These are phyloP conservation scores for Watsonalla binaria DNA, from an alignment of 2,888 invertebrate species.

Conservation along the genomic window DNA sequence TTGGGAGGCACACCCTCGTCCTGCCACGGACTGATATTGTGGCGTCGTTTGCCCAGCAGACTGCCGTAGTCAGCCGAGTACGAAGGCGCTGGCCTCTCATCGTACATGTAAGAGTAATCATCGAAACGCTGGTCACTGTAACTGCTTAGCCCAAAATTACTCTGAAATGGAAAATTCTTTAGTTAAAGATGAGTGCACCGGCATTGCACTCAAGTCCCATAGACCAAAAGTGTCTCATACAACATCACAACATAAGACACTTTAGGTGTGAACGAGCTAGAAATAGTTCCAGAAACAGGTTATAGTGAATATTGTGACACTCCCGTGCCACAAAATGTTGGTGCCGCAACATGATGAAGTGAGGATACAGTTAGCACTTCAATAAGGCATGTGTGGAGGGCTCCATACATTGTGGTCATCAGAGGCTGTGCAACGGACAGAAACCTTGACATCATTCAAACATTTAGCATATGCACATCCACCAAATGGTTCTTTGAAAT, in stretches of 20 bases:
- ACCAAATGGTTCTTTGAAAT: too few species aligned
- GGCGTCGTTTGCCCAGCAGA: conserved; percentile 37
- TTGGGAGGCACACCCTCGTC: conserved; percentile 30
- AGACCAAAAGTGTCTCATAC: background rate
- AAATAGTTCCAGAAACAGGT: background rate
- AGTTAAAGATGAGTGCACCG: background rate
- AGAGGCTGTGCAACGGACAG: background rate
- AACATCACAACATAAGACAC: background rate
- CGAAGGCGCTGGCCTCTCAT: conserved; percentile 19
- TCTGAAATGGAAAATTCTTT: conserved; percentile 49
- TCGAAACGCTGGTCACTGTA: conserved; percentile 13
- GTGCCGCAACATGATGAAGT: background rate
- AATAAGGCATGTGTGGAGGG: background rate
- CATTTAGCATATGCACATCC: too few species aligned
- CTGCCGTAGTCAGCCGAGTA: conserved; percentile 11
- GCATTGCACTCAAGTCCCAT: conserved; percentile 5
- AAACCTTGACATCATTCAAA: background rate
- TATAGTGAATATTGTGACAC: too few species aligned
- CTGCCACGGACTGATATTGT: conserved; percentile 25
- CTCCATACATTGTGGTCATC: background rate
- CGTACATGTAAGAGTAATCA: conserved; percentile 34
- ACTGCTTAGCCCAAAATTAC: conserved; percentile 27
- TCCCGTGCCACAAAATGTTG: background rate
- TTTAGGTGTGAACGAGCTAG: background rate
- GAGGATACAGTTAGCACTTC: background rate